Conservation (phyloP, 2,797 vertebrate genomes). For the Danio kyathit region DNA sequence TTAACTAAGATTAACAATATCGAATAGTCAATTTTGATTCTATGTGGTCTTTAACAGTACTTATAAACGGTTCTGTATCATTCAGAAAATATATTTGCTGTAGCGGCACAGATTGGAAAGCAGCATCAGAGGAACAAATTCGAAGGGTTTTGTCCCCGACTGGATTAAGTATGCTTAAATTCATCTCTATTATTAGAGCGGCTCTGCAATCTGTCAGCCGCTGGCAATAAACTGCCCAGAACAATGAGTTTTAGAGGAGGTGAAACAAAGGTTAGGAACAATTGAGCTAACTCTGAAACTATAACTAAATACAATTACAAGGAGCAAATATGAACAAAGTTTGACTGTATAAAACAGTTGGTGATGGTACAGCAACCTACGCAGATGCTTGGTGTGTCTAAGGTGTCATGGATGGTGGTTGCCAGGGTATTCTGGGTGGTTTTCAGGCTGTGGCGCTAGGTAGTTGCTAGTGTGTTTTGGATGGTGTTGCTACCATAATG, state of each 20-base stretch:
- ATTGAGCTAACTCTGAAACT: background rate
- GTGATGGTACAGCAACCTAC: too few relatives aligned
- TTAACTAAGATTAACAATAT: too few relatives aligned
- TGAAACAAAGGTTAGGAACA: background rate
- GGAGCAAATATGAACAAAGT: background rate
- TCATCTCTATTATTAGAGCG: constrained; percentile 54
- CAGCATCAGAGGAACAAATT: background rate
- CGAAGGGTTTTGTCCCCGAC: constrained; percentile 6
- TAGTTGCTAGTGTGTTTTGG: too few relatives aligned
- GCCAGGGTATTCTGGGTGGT: too few relatives aligned
- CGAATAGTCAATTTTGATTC: too few relatives aligned
- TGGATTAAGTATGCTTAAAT: constrained; percentile 42
- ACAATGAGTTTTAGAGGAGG: constrained; percentile 2
- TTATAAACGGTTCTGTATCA: too few relatives aligned
- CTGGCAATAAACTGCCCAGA: constrained; percentile 20
- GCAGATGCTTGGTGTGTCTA: too few relatives aligned
- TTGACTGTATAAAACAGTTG: background rate
- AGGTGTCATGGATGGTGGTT: too few relatives aligned
- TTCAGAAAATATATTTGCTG: background rate
- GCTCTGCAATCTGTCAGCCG: constrained; percentile 38
- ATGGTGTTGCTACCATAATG: too few relatives aligned
- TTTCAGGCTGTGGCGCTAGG: too few relatives aligned
- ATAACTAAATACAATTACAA: too few relatives aligned
- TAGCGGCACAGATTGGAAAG: background rate
- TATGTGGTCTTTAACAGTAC: too few relatives aligned